phyloP scores from a whole-genome alignment of 2,888 invertebrate genomes.

The Epinotia nisella region DNA sequence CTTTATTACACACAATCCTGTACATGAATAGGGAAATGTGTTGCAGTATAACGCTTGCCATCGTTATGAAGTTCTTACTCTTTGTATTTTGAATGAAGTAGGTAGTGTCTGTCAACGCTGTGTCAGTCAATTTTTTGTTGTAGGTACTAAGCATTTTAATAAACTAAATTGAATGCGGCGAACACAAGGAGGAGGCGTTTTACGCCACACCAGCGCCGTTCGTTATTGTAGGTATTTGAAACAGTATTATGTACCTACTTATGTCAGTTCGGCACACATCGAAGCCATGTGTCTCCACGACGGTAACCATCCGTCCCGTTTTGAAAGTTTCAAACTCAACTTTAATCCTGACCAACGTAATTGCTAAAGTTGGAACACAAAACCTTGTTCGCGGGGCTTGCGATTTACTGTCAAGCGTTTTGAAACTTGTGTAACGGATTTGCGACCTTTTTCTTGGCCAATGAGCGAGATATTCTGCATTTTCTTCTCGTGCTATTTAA shows the following conservation, averaged over 20 bases:
- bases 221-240: neutral
- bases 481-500: conserved; percentile 5
- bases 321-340: conserved; percentile 76
- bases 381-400: conserved; percentile 74
- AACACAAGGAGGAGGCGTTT: neutral
- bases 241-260: too few species aligned
- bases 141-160: too few species aligned
- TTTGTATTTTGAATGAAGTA: too few species aligned
- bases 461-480: conserved; percentile 23
- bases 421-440: conserved; percentile 71
- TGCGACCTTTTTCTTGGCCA: conserved; percentile 51
- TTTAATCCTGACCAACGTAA: conserved; percentile 81
- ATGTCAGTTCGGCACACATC: conserved; percentile 3
- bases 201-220: neutral
- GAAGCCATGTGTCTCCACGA: conserved; percentile 49
- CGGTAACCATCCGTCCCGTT: conserved; percentile 73
- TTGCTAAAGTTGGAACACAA: conserved; percentile 81
- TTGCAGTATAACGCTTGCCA: too few species aligned
- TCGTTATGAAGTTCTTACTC: too few species aligned
- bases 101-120: too few species aligned
- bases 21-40: too few species aligned
- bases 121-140: too few species aligned
- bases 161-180: neutral
- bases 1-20: too few species aligned
- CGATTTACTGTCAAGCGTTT: conserved; percentile 75